Base-by-base conservation (phyloP, 1,140 invertebrate genomes). In the Frieseomelitta varia region DNA sequence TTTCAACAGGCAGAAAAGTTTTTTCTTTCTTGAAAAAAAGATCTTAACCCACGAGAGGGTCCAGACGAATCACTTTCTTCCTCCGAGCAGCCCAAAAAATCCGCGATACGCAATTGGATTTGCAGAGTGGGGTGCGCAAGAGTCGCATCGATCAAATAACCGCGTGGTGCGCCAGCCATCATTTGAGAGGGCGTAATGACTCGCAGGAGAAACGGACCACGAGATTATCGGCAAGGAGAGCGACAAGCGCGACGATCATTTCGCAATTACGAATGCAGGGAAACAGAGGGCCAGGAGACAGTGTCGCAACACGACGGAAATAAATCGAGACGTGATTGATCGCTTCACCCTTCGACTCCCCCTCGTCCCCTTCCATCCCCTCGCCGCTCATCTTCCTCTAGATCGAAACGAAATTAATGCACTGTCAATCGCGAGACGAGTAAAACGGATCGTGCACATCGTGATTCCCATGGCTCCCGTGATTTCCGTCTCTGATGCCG, bases 191-290 rank as follows among this genome's bases (percentile, higher is more conserved):
- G 69, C 77, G 79, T 74, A 80, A 68, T 79, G 79, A 86, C 88
- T 72, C 87, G 84, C 73, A 87, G 77, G 68, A 74, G 73, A 73
- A 81, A 47, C 73, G 74, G 15, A 63, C 63, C 55, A 61, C 55
- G 82, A 72, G 82, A 84, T 79, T 79, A 84, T 84, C 82, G 77
- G 63, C 85, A 81, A 88, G 86, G 81, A 86, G 72, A 68, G 63
- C 85, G 85, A 88, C 87, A 85, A 86, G 72, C 78, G 74, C 72
- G 78, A 80, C 87, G 85, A 89, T 89, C 88, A 84, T 85, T 85
- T 85, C 79, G 84, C 84, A 82, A 85, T 85, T 85, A 85, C 84
- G 80, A 82, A 85, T 85, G 84, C 83, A 74, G 51, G 24, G 83
- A 80, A 84, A 84, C 83, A 79, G 83, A 74, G 71, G 58, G 55